phyloP scores from a whole-genome alignment of 2,797 vertebrate species.

The Setipinna tenuifilis region DNA sequence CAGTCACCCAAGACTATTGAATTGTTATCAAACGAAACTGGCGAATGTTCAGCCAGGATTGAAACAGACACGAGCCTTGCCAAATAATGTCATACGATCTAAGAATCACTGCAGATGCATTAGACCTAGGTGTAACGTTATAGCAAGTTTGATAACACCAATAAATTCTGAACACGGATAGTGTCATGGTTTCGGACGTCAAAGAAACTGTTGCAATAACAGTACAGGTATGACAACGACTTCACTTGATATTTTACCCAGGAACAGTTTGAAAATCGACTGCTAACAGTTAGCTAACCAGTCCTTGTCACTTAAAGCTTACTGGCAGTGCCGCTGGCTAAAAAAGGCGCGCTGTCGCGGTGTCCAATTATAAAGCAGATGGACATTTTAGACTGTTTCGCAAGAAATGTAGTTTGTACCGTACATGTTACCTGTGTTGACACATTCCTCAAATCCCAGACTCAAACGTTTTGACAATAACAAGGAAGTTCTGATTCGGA shows the following conservation, averaged over 20 bases:
- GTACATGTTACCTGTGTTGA: conserved; percentile 20
- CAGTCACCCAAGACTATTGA: not conserved
- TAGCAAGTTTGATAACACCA: not conserved
- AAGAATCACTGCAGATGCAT: conserved; percentile 19
- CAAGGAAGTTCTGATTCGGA: conserved; percentile 50
- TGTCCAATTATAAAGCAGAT: conserved; percentile 13
- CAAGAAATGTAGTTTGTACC: not conserved
- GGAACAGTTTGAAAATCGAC: not conserved
- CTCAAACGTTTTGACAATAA: conserved; percentile 47
- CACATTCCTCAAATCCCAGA: conserved; percentile 35
- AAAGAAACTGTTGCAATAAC: not conserved
- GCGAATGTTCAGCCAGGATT: not conserved
- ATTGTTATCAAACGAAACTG: not conserved
- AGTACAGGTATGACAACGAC: not conserved
- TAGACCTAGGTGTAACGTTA: not conserved
- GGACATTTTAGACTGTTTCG: not conserved
- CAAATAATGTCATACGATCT: not conserved
- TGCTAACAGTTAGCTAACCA: conserved; percentile 8
- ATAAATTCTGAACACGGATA: not conserved
- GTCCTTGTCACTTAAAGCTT: not conserved
- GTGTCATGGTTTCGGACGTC: not conserved
- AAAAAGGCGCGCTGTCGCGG: not conserved
- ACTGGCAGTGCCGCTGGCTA: not conserved
- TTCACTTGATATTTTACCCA: not conserved
- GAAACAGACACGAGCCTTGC: not conserved